phyloP scores from a whole-genome alignment of 2,888 invertebrate species.

The Folsomia manolachei region DNA sequence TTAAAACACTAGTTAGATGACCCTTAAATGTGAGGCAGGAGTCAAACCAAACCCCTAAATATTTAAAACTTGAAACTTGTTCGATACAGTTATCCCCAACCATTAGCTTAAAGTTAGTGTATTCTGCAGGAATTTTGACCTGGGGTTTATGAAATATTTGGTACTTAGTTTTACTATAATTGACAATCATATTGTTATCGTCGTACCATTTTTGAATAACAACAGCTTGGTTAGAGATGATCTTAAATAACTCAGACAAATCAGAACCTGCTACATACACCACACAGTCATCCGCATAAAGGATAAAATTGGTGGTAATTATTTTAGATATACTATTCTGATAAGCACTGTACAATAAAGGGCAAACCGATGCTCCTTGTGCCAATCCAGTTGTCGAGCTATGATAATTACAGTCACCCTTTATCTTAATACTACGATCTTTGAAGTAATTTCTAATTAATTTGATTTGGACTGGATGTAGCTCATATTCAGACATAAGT shows the following conservation, averaged over 20 bases:
- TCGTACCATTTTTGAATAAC: neutral
- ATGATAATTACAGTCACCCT: neutral
- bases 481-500: neutral
- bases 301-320: neutral
- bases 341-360: neutral
- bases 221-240: neutral
- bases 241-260: neutral
- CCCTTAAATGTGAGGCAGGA: neutral
- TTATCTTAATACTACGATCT: neutral
- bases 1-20: neutral
- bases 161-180: neutral
- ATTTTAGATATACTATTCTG: neutral
- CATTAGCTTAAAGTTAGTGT: neutral
- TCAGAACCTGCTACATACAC: neutral
- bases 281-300: neutral
- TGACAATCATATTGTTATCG: neutral
- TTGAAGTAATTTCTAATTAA: neutral
- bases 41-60: neutral
- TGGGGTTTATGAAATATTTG: neutral
- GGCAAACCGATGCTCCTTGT: neutral
- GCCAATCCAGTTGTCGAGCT: neutral
- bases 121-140: neutral
- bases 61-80: neutral
- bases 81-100: neutral
- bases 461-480: neutral